Base-by-base conservation (phyloP, 1,140 invertebrate species). In the Chelonus insularis region DNA sequence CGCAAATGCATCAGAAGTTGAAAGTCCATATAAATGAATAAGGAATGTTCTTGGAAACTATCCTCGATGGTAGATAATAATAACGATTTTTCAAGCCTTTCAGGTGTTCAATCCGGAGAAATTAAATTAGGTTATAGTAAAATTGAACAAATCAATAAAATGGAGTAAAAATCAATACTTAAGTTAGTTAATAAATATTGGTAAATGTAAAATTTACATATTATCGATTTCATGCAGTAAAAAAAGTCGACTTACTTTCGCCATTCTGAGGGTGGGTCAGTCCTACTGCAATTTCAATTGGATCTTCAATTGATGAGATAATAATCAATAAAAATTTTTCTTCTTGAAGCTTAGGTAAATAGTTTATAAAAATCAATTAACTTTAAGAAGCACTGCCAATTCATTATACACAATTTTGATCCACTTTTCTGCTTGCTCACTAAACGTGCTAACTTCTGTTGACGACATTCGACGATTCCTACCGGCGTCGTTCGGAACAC, bases 401-500 rank as follows among this genome's bases (percentile, higher is more conserved):
- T 18, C 41, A 43, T 43, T 18, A 43, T 43, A 43, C 41, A 43
- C 4, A 16, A 43, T 43, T 43, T 7, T 43, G 8, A 9, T 43
- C 16, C 4, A 4, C 16, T 43, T 16, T 16, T 14, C 14, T 8
- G 8, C 16, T 43, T 43, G 14, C 16, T 18, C 5, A 43, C 8
- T 16, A 14, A 43, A 8, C 12, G 18, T 16, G 34, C 39, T 9
- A 20, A 16, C 52, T 29, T 12, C 18, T 29, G 50, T 32, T 52
- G 25, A 32, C 23, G 29, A 55, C 34, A 55, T 55, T 39, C 36
- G 52, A 55, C 34, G 25, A 60, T 51, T 50, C 32, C 47, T 32
- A 61, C 59, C 51, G 51, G 59, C 51, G 59, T 61, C 41, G 59
- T 61, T 45, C 51, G 16, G 50, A 34, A 18, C 51, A 55, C 37